Percentiles rank a stretch among this genome's conserved stretches.
These are phyloP conservation scores for Mus musculus DNA, from an alignment of 2,113 vertebrate genomes.

Conservation along the genomic window GRCm39 chr7:58446001-58446500, in stretches of 20 bases:
- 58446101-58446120: background rate
- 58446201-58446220: background rate
- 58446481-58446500: background rate
- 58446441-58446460: background rate
- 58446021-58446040: background rate
- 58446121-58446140: background rate
- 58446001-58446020: conserved; percentile 3
- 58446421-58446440: background rate
- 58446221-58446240: background rate
- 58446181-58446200: background rate
- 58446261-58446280: background rate
- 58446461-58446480: background rate
- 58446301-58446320: background rate
- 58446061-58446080: background rate
- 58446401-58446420: background rate
- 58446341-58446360: background rate
- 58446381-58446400: background rate
- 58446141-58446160: background rate
- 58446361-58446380: background rate
- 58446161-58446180: conserved; percentile 40
- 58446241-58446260: background rate
- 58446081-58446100: background rate
- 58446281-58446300: background rate
- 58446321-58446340: background rate
- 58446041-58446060: background rate